Percentiles rank a stretch among this genome's conserved stretches.
These are phyloP conservation scores for Urophycis tenuis DNA, from an alignment of 2,797 vertebrate species.

Conservation along the genomic window DNA sequence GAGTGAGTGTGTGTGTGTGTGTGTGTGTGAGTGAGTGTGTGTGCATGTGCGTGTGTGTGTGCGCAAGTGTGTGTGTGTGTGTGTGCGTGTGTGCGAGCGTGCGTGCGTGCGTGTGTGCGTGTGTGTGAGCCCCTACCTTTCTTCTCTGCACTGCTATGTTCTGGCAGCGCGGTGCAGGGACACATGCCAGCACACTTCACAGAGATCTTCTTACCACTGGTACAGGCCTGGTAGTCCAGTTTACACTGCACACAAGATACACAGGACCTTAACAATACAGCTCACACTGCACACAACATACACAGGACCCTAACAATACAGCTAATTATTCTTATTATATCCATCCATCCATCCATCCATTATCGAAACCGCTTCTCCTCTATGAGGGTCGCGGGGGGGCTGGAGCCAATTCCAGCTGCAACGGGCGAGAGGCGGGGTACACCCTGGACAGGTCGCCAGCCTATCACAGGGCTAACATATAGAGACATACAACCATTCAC, in stretches of 20 bases:
- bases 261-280: conserved; percentile 42
- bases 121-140: conserved; percentile 70
- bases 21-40: background rate
- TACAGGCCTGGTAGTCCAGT: conserved; percentile 92
- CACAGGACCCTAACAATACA: conserved; percentile 37
- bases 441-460: too few relatives aligned
- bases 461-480: too few relatives aligned
- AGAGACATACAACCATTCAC: too few relatives aligned
- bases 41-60: too few relatives aligned
- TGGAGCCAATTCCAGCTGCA: too few relatives aligned
- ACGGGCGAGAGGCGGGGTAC: too few relatives aligned
- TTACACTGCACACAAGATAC: conserved; percentile 77
- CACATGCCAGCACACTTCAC: conserved; percentile 85
- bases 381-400: too few relatives aligned
- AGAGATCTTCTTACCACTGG: conserved; percentile 85
- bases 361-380: too few relatives aligned
- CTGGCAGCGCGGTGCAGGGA: conserved; percentile 75
- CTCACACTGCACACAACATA: conserved; percentile 77
- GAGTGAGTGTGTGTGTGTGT: background rate
- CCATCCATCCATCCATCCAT: too few relatives aligned
- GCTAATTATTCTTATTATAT: too few relatives aligned
- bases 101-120: conserved; percentile 9
- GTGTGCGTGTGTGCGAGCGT: background rate
- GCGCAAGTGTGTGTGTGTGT: conserved; percentile 5
- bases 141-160: conserved; percentile 69